phyloP scores from a whole-genome alignment of 2,797 vertebrate species.

The Spinibarbus caldwelli region DNA sequence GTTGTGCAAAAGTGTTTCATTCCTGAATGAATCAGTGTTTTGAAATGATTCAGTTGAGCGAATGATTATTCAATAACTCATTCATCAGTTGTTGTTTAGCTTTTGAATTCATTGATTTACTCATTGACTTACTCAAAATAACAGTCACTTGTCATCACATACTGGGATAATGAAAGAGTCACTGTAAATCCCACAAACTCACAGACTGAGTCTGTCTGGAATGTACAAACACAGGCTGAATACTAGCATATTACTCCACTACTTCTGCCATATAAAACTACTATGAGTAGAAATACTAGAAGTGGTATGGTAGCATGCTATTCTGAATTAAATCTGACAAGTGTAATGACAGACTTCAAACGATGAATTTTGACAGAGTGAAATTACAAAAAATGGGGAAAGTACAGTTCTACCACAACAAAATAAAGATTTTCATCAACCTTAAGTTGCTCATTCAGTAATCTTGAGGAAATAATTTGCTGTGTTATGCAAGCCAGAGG shows the following conservation, averaged over 20 bases:
- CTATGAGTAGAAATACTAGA: background rate
- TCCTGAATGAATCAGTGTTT: background rate
- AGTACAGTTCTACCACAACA: background rate
- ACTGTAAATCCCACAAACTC: background rate
- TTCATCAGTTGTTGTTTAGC: background rate
- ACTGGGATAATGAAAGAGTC: background rate
- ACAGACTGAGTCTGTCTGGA: background rate
- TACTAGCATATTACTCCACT: background rate
- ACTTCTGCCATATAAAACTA: background rate
- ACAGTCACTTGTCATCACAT: background rate
- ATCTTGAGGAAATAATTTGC: background rate
- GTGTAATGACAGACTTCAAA: background rate
- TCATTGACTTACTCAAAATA: background rate
- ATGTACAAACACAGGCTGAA: background rate
- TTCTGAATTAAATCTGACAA: background rate
- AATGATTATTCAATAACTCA: background rate
- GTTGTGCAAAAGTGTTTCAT: background rate
- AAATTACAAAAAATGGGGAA: slow-evolving; percentile 1
- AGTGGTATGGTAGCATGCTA: background rate
- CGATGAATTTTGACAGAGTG: too few relatives aligned
- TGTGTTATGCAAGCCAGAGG: background rate
- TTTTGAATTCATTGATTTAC: background rate
- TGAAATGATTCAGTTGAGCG: background rate
- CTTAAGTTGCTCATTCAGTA: background rate
- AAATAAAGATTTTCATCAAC: background rate